Percentiles rank a stretch among this genome's conserved stretches.
These are phyloP conservation scores for Solenopsis invicta DNA, from an alignment of 1,140 invertebrate species.

Conservation along the genomic window DNA sequence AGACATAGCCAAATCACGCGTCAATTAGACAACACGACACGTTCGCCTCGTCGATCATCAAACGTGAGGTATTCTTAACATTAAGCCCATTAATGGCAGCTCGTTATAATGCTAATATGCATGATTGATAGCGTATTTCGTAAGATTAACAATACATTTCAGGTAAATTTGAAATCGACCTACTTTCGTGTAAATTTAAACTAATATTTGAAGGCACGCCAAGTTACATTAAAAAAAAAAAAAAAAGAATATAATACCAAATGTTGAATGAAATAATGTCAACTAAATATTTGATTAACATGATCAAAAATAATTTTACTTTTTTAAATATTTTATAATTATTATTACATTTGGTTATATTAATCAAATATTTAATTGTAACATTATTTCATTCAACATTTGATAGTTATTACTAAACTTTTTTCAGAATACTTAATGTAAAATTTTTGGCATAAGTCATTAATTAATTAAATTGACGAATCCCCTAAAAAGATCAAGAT, in stretches of 20 bases:
- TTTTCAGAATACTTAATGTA: too few relatives aligned
- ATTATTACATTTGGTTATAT: too few relatives aligned
- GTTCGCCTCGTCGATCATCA: conserved; percentile 49
- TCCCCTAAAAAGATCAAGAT: neutral
- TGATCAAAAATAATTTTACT: too few relatives aligned
- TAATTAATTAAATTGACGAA: neutral
- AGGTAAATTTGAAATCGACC: neutral
- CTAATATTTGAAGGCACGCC: neutral
- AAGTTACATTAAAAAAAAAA: neutral
- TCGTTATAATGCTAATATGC: conserved; percentile 24
- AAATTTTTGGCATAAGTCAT: too few relatives aligned
- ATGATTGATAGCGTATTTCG: neutral
- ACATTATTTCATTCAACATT: too few relatives aligned
- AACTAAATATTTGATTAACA: too few relatives aligned
- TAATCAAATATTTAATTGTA: too few relatives aligned
- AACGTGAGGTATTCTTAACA: neutral
- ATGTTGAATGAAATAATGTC: too few relatives aligned
- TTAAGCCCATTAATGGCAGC: neutral
- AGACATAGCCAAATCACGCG: conserved; percentile 24
- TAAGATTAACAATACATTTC: conserved; percentile 34
- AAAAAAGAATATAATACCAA: too few relatives aligned
- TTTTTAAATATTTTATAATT: too few relatives aligned
- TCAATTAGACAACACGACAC: conserved; percentile 52
- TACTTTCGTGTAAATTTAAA: neutral
- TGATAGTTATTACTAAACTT: too few relatives aligned